Base-by-base conservation (phyloP, 2,797 vertebrate genomes). In the Allobates femoralis region DNA sequence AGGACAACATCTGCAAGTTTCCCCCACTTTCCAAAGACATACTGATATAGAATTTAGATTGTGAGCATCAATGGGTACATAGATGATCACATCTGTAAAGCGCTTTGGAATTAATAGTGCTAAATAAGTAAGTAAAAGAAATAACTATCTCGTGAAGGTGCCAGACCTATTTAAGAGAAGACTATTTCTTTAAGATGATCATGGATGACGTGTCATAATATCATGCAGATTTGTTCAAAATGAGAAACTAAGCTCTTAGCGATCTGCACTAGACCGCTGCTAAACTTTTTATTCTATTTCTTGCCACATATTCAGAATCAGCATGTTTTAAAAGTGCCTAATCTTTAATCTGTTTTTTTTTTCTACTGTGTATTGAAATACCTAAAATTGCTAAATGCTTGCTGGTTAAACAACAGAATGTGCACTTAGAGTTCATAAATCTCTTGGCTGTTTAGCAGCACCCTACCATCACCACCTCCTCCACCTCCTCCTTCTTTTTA, bases 391-490 rank as follows among this genome's bases (percentile, higher is more conserved):
- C 66, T 69, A 69, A 69, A 69, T 37, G 30, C 32, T 21, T 10
- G 66, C 66, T 69, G 66, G 66, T 69, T 37, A 34, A 69, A 37
- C 30, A 37, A 69, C 66, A 69, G 19, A 69, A 69, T 69, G 66
- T 69, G 66, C 66, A 69, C 32, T 69, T 69, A 37, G 66, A 69
- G 30, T 69, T 11, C 32, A 69, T 69, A 69, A 75, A 75, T 75
- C 41, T 75, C n/a, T 14, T 50, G 69, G n/a, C 69, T 74, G 41
- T 51, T 51, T 16, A 50, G 7, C 71, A 75, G 71, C 41, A 8
- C 71, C 71, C n/a, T 3, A 6, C 46, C 23, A 14, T 37, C 6
- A 12, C 23, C 60, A 14, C 23, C n/a, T 62, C 60, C n/a, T 62
- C 23, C 60, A 28, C 37, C 71, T 46, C 64, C 64, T 66, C 28